These are phyloP conservation scores for Paguma larvata DNA, from an alignment of 2,797 vertebrate genomes.

Conservation along the genomic window DNA sequence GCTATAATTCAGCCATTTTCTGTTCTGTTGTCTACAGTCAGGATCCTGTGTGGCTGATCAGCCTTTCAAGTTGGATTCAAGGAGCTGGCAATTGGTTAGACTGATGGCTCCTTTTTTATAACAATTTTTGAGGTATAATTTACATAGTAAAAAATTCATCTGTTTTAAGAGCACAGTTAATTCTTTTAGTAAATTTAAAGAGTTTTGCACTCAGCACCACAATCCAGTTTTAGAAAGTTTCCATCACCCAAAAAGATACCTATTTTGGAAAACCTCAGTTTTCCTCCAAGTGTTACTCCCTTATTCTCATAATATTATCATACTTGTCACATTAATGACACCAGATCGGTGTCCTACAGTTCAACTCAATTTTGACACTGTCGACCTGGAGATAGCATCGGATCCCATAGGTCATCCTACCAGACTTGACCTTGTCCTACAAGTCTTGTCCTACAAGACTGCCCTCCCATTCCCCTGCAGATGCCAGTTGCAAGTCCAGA, in stretches of 20 bases:
- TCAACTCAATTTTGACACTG: background rate
- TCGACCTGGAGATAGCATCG: background rate
- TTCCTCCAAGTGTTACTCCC: background rate
- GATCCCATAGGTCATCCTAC: background rate
- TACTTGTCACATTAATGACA: background rate
- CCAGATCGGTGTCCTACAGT: background rate
- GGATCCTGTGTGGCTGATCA: background rate
- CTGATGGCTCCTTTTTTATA: background rate
- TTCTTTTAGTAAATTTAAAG: slow-evolving; percentile 16
- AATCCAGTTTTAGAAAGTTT: background rate
- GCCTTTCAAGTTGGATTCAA: background rate
- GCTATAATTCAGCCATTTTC: background rate
- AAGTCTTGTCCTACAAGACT: background rate
- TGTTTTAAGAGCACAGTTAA: background rate
- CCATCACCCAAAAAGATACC: background rate
- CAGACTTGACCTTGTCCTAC: background rate
- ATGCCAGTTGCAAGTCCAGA: background rate
- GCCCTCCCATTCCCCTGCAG: background rate
- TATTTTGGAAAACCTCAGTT: background rate
- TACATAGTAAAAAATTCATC: background rate
- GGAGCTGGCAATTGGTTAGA: background rate
- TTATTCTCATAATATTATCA: background rate
- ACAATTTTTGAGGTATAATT: background rate
- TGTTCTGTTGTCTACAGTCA: background rate
- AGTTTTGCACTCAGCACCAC: background rate